phyloP scores from a whole-genome alignment of 2,888 invertebrate species.

The Pyralis farinalis region DNA sequence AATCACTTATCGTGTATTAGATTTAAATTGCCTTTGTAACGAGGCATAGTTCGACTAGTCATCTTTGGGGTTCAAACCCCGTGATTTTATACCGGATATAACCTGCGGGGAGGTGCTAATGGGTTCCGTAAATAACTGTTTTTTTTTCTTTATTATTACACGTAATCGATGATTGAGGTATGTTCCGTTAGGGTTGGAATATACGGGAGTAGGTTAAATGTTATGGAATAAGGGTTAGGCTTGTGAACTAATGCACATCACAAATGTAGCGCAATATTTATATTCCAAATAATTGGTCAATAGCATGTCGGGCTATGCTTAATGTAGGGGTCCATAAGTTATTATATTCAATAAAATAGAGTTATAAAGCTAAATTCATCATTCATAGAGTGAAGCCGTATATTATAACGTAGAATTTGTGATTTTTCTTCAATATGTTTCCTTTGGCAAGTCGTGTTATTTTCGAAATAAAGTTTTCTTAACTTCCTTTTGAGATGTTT shows the following conservation, averaged over 20 bases:
- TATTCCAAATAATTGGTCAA: too few relatives aligned
- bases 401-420: too few relatives aligned
- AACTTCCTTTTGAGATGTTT: too few relatives aligned
- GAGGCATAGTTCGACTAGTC: conserved; percentile 39
- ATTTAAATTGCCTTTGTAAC: conserved; percentile 48
- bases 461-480: too few relatives aligned
- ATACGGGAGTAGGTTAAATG: conserved; percentile 25
- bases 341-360: too few relatives aligned
- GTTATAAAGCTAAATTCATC: too few relatives aligned
- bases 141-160: conserved; percentile 39
- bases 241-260: conserved; percentile 2
- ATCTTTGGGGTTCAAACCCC: conserved; percentile 49
- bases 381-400: too few relatives aligned
- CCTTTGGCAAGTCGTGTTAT: too few relatives aligned
- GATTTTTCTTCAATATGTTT: too few relatives aligned
- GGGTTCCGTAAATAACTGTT: conserved; percentile 51
- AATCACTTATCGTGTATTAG: conserved; percentile 38
- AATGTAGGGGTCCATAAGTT: too few relatives aligned
- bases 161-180: conserved; percentile 36
- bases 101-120: conserved; percentile 62
- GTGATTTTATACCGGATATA: conserved; percentile 67
- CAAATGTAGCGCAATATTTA: neutral
- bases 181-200: conserved; percentile 34
- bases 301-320: too few relatives aligned
- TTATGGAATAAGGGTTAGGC: conserved; percentile 10